Percentiles rank a stretch among this genome's conserved stretches.
These are phyloP conservation scores for Halichoeres trimaculatus DNA, from an alignment of 2,113 vertebrate species.

Conservation along the genomic window DNA sequence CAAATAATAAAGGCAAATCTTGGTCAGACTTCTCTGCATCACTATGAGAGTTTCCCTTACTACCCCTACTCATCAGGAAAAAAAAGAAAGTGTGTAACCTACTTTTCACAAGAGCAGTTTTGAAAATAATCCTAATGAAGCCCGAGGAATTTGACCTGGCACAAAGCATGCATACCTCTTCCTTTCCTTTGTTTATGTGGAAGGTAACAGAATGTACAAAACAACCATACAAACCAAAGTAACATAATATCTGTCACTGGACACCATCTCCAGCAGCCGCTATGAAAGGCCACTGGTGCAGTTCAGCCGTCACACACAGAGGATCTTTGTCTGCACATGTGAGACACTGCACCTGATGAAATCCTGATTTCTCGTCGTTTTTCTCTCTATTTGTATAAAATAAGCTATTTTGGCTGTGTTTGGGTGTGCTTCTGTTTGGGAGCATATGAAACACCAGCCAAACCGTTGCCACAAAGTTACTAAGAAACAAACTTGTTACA, in stretches of 20 bases:
- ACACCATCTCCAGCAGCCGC: constrained; percentile 11
- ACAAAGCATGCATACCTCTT: constrained; percentile 18
- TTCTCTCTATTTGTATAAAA: not conserved
- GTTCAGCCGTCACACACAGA: constrained; percentile 42
- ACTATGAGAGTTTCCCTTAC: not conserved
- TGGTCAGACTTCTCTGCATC: not conserved
- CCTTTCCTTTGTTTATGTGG: not conserved
- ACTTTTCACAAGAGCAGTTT: constrained; percentile 30
- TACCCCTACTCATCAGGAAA: not conserved
- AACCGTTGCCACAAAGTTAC: not conserved
- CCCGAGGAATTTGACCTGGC: constrained; percentile 19
- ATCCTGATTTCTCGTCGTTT: not conserved
- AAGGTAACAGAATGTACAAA: constrained; percentile 15
- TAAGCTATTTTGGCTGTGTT: not conserved
- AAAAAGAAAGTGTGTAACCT: constrained; percentile 9
- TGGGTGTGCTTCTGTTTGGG: not conserved
- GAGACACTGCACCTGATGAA: constrained; percentile 6
- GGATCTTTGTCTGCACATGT: constrained; percentile 46
- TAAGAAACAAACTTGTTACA: not conserved
- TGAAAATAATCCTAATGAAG: constrained; percentile 24
- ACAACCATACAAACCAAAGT: constrained; percentile 22
- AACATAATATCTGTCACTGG: constrained; percentile 49
- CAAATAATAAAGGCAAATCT: not conserved
- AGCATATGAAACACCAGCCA: not conserved
- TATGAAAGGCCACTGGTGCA: not conserved